These are phyloP conservation scores for Microplitis demolitor DNA, from an alignment of 1,140 invertebrate genomes.

Conservation along the genomic window DNA sequence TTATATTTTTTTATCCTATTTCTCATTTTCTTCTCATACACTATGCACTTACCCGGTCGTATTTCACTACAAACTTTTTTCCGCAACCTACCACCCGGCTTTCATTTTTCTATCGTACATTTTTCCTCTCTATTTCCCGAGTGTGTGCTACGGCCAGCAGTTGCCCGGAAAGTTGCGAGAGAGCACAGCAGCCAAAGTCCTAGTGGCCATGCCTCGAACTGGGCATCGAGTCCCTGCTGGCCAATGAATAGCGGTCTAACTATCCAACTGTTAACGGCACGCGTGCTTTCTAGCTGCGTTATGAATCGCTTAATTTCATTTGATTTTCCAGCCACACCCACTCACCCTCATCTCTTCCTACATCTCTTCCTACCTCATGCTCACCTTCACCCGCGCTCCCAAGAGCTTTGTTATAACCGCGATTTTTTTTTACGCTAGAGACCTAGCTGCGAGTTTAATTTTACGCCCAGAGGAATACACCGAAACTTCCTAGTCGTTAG, in stretches of 20 bases:
- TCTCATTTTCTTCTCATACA: slow-evolving; percentile 16
- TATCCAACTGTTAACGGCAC: slow-evolving; percentile 41
- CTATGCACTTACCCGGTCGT: neutral
- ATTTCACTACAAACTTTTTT: neutral
- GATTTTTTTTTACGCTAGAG: neutral
- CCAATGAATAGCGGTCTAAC: slow-evolving; percentile 44
- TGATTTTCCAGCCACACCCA: slow-evolving; percentile 32
- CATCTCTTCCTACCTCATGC: neutral
- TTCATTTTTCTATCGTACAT: neutral
- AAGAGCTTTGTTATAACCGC: neutral
- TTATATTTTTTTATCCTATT: neutral
- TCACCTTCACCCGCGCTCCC: neutral
- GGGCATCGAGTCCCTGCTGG: neutral
- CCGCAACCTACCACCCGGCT: neutral
- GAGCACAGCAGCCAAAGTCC: neutral
- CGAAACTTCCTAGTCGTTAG: neutral
- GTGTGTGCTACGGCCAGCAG: slow-evolving; percentile 9
- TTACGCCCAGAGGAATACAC: neutral
- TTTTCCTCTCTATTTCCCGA: slow-evolving; percentile 16
- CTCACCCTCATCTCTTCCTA: neutral
- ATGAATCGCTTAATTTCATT: slow-evolving; percentile 49
- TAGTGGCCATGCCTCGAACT: neutral
- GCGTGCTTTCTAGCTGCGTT: slow-evolving; percentile 35
- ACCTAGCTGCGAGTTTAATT: neutral
- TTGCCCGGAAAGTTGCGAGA: slow-evolving; percentile 1